These are phyloP conservation scores for Cartodere bifasciata DNA, from an alignment of 2,888 invertebrate species.

Conservation along the genomic window DNA sequence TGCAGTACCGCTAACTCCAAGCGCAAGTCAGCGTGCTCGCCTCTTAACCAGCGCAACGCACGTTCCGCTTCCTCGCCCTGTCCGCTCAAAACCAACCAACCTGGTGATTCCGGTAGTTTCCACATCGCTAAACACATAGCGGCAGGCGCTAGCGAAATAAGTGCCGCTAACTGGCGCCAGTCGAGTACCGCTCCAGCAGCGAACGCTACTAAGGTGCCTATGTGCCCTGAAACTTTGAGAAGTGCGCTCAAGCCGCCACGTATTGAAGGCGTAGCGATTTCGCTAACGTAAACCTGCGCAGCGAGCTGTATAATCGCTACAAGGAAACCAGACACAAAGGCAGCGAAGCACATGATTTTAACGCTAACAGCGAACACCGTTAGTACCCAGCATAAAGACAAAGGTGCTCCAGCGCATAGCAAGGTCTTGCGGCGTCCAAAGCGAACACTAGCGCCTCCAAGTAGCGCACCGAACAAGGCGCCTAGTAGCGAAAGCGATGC, in stretches of 20 bases:
- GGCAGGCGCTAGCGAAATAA: slow-evolving; percentile 66
- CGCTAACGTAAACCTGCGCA: slow-evolving; percentile 69
- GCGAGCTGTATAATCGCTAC: slow-evolving; percentile 34
- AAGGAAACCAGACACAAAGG: slow-evolving; percentile 62
- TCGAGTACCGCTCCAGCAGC: slow-evolving; percentile 70
- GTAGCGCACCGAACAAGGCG: slow-evolving; percentile 65
- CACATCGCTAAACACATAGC: slow-evolving; percentile 63
- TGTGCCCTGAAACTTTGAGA: slow-evolving; percentile 72
- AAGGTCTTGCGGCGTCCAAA: slow-evolving; percentile 59
- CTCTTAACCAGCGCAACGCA: slow-evolving; percentile 70
- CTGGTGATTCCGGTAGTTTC: slow-evolving; percentile 81
- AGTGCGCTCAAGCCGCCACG: slow-evolving; percentile 78
- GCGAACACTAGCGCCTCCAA: slow-evolving; percentile 67
- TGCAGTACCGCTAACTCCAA: slow-evolving; percentile 60
- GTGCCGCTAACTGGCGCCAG: slow-evolving; percentile 73
- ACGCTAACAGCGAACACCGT: slow-evolving; percentile 68
- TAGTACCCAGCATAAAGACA: slow-evolving; percentile 69
- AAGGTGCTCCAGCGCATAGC: slow-evolving; percentile 59
- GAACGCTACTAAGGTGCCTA: slow-evolving; percentile 75
- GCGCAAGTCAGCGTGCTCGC: slow-evolving; percentile 61
- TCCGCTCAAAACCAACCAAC: slow-evolving; percentile 65
- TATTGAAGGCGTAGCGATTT: slow-evolving; percentile 77
- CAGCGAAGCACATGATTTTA: slow-evolving; percentile 69
- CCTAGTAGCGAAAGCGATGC: slow-evolving; percentile 69
- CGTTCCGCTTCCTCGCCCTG: slow-evolving; percentile 61